Percentiles rank a stretch among this genome's conserved stretches.
Evolutionary conservation across 2,888 invertebrate species (phyloP).

Genomic region (Caenorhabditis sinica): DNA sequence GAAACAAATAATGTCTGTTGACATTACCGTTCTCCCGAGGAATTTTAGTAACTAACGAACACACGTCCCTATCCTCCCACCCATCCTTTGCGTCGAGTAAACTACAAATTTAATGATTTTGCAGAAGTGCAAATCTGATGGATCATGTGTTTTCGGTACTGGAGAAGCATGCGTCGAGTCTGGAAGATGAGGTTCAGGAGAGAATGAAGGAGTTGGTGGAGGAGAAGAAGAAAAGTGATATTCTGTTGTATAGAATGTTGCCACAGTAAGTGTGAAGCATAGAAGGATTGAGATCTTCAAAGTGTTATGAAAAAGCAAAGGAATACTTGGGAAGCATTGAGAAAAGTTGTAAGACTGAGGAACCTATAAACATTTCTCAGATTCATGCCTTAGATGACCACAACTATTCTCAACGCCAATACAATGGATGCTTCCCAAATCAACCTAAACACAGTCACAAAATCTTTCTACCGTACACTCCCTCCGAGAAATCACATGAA

Average conservation of each 20-base stretch:
- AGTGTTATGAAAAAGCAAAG: no score
- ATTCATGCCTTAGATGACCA: no score
- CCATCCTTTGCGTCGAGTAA: constrained; percentile 16
- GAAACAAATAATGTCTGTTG: constrained; percentile 37
- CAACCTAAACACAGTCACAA: no score
- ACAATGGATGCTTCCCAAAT: no score
- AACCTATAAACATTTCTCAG: no score
- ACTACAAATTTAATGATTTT: constrained; percentile 41
- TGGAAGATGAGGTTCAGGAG: constrained; percentile 78
- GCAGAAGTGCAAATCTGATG: constrained; percentile 80
- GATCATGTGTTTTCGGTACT: constrained; percentile 82
- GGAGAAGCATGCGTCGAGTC: constrained; percentile 76
- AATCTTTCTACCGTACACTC: background rate
- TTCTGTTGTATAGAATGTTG: constrained; percentile 79
- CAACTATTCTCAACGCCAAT: no score
- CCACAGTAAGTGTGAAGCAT: constrained; percentile 71
- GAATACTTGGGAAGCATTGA: no score
- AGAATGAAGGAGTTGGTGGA: constrained; percentile 79
- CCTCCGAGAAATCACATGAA: background rate
- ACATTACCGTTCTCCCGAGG: constrained; percentile 31
- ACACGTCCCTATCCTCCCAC: constrained; percentile 31
- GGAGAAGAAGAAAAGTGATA: constrained; percentile 80
- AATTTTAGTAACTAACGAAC: constrained; percentile 41
- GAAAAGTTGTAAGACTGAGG: no score
- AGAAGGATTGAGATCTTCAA: no score